Evolutionary conservation across 2,888 invertebrate genomes (phyloP).

Genomic region (Cristatella mucedo): DNA sequence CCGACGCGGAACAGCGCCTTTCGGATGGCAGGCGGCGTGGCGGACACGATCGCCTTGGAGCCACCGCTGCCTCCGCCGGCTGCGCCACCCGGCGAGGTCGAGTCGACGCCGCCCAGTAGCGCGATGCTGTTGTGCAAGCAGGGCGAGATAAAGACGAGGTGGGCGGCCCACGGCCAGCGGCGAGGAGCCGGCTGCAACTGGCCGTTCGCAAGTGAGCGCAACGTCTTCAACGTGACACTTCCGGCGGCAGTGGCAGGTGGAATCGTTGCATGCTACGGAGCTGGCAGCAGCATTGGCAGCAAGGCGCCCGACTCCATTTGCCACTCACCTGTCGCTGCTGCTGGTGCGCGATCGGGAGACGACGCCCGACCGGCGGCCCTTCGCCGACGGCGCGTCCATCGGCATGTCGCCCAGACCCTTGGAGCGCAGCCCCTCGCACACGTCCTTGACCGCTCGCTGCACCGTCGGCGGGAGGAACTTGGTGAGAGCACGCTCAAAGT

Average conservation of each 20-base stretch:
- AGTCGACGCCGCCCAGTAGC: neutral
- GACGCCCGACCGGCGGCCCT: neutral
- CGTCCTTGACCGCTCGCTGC: constrained; percentile 67
- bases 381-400: constrained; percentile 23
- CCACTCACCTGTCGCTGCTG: no score
- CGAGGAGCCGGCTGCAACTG: no score
- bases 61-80: neutral
- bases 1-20: neutral
- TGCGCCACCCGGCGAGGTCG: neutral
- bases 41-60: neutral
- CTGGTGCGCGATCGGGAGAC: neutral
- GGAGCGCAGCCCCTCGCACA: constrained; percentile 51
- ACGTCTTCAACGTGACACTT: no score
- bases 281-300: no score
- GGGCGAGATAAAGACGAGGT: no score
- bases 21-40: neutral
- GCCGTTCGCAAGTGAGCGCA: no score
- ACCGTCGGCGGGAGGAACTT: constrained; percentile 64
- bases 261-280: no score
- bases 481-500: constrained; percentile 57
- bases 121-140: neutral
- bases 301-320: no score
- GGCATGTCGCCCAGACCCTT: constrained; percentile 30
- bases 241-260: no score
- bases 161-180: no score